Conservation (phyloP, 2,797 vertebrate species). For the Neomorphus geoffroyi region DNA sequence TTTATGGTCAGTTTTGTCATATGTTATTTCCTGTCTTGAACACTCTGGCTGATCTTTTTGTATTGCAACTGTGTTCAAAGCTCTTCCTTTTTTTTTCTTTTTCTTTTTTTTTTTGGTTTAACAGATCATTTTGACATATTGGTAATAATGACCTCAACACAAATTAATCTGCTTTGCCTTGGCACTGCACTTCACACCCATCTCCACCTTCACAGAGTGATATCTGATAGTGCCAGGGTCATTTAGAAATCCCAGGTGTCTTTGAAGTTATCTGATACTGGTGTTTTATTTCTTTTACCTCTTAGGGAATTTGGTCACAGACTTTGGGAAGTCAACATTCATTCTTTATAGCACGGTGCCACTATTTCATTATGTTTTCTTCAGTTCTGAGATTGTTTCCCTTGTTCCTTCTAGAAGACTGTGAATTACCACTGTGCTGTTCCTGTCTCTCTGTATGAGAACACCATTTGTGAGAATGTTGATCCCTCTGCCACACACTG, state of each 20-base stretch:
- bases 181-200: background rate
- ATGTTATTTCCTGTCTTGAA: background rate
- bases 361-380: background rate
- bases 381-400: background rate
- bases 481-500: background rate
- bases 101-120: background rate
- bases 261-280: background rate
- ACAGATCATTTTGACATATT: background rate
- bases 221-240: background rate
- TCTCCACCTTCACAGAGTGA: fast-evolving
- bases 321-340: background rate
- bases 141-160: background rate
- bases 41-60: background rate
- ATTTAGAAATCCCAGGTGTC: background rate
- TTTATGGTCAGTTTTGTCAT: background rate
- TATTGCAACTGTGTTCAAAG: background rate
- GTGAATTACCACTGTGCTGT: background rate
- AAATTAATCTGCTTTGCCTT: background rate
- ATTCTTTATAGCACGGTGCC: background rate
- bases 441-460: background rate
- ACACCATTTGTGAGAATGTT: fast-evolving
- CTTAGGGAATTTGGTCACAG: background rate
- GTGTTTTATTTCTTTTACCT: background rate
- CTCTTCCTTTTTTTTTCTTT: background rate
- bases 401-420: background rate